These are phyloP conservation scores for Drosophila paulistorum DNA, from an alignment of 1,140 invertebrate species.

Conservation along the genomic window DNA sequence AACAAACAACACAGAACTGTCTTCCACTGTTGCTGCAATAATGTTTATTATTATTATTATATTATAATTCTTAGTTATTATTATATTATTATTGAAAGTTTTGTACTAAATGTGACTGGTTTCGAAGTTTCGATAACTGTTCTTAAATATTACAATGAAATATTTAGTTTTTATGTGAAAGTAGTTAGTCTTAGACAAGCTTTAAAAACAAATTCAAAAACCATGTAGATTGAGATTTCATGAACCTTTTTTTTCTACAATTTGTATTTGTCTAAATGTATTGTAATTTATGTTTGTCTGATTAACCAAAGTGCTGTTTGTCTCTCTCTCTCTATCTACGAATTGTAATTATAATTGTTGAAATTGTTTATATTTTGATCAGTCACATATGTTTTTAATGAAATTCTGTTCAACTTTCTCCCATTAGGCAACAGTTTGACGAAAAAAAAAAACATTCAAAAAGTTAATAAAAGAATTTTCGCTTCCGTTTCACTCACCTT, in stretches of 20 bases:
- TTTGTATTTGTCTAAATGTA: constrained; percentile 14
- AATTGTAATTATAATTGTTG: not conserved
- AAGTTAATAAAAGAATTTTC: too few relatives aligned
- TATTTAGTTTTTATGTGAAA: constrained; percentile 2
- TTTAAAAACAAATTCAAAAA: constrained; percentile 17
- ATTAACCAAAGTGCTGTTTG: constrained; percentile 19
- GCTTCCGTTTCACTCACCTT: not conserved
- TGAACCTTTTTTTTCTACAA: not conserved
- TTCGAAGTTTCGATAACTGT: constrained; percentile 4
- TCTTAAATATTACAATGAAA: constrained; percentile 3
- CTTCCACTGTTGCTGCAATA: constrained; percentile 82
- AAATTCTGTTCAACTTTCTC: not conserved
- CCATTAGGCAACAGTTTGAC: constrained; percentile 1
- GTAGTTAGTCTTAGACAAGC: constrained; percentile 23
- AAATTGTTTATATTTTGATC: not conserved
- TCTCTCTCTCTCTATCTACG: not conserved
- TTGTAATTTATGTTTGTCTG: constrained; percentile 8
- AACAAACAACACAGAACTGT: constrained; percentile 57
- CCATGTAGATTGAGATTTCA: constrained; percentile 8
- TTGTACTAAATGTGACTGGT: constrained; percentile 10
- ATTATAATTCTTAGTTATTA: constrained; percentile 46
- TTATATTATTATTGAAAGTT: constrained; percentile 40
- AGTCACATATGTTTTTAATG: not conserved
- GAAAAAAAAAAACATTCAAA: not conserved
- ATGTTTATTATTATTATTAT: constrained; percentile 51